Conservation (phyloP, 2,888 invertebrate species). For the Eupeodes latifasciatus region DNA sequence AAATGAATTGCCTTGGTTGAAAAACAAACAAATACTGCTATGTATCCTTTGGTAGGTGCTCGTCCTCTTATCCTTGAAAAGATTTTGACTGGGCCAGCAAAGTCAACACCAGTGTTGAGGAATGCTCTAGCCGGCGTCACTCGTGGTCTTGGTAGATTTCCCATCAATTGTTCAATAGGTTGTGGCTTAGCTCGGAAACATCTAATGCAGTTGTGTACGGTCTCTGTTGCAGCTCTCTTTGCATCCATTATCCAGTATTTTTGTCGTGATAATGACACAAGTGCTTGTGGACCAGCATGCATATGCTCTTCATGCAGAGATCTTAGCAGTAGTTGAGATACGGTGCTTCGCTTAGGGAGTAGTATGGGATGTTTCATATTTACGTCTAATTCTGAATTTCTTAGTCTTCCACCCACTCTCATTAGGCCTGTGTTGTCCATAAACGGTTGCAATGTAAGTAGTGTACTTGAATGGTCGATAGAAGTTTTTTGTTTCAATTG, state of each 20-base stretch:
- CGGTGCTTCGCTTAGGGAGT: not conserved
- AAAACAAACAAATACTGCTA: conserved; percentile 4
- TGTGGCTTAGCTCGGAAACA: conserved; percentile 6
- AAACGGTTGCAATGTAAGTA: not conserved
- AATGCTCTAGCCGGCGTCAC: conserved; percentile 21
- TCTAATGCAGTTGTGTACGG: conserved; percentile 23
- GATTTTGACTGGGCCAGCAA: conserved; percentile 65
- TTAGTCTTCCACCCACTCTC: not conserved
- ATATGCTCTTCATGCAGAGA: not conserved
- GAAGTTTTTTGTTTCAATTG: not conserved
- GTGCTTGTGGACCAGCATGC: conserved; percentile 9
- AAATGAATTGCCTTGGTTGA: conserved; percentile 37
- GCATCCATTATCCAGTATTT: conserved; percentile 4
- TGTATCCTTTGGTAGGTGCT: conserved; percentile 38
- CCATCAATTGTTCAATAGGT: conserved; percentile 25
- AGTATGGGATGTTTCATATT: not conserved
- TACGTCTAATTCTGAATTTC: conserved; percentile 1
- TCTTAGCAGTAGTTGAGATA: not conserved
- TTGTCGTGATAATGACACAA: not conserved
- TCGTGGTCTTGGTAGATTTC: conserved; percentile 17
- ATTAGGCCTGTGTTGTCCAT: not conserved
- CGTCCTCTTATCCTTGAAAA: conserved; percentile 32
- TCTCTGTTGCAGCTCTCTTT: conserved; percentile 2
- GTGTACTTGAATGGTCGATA: not conserved
- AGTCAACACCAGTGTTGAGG: conserved; percentile 31